Evolutionary conservation across 1,140 invertebrate genomes (phyloP), one percentile per base, ranked within the genome.

Genomic region (Tetranychus cinnabarinus): DNA sequence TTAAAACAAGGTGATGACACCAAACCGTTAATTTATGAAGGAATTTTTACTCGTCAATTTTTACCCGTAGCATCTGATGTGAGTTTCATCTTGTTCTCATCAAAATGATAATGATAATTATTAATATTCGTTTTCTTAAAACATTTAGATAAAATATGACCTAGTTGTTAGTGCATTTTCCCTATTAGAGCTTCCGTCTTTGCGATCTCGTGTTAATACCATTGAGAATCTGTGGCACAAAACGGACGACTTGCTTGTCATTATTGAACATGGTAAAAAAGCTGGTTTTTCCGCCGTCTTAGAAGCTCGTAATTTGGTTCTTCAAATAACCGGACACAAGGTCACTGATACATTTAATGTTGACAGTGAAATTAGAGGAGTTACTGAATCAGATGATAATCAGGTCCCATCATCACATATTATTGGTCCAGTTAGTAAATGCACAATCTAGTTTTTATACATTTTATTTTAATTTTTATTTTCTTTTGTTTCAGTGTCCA

Each of bases 151-250:
- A 5, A 74, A 76, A 67, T 91, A 86, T 70, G 82, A 87, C 71
- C 71, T 93, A 54, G 84, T 90, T 34, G 74, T 89, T 31, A 81
- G 81, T 65, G 82, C 87, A 7, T 88, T 81, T 70, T 79, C 85
- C 1, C 74, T 92, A 55, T 77, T 91, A 61, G 89, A 93, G 72
- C 70, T 90, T 58, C 81, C 82, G 6, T 77, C 77, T 62, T 70
- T 75, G 59, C 73, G 80, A 68, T 74, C 73, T 45, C 76, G 89
- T 58, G 69, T 88, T 31, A 77, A 86, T 67, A 77, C 78, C 0
- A 70, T 91, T 62, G 72, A 82, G 31, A 85, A 82, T 68, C 73
- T 92, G 15, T 93, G 89, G 88, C 79, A 79, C 48, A 91, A 88
- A 75, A 88, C 87, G 12, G 75, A 80, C 62, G 77, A 81, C 15